Percentiles rank a stretch among this genome's conserved stretches.
Evolutionary conservation across 2,888 invertebrate genomes (phyloP).

Genomic region (Lasioglossum vierecki): DNA sequence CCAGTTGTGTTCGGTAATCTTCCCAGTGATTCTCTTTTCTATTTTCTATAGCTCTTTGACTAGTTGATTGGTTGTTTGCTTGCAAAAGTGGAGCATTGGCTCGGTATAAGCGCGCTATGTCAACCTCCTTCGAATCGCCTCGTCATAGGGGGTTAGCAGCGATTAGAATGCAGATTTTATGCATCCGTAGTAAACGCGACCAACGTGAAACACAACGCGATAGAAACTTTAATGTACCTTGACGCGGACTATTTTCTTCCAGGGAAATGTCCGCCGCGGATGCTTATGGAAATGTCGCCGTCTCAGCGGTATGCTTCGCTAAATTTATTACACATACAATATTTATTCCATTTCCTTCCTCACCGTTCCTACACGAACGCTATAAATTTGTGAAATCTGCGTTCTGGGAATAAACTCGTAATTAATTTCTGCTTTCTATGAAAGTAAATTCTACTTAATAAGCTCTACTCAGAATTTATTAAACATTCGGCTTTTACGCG

Average conservation of each 20-base stretch:
- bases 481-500: neutral
- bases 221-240: neutral
- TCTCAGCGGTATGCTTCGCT: neutral
- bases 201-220: neutral
- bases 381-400: neutral
- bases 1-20: too few relatives aligned
- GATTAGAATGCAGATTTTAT: constrained; percentile 7
- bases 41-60: too few relatives aligned
- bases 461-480: neutral
- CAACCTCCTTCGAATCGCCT: neutral
- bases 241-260: neutral
- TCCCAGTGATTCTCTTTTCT: too few relatives aligned
- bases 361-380: neutral
- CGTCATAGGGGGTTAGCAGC: neutral
- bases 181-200: neutral
- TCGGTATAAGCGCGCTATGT: neutral
- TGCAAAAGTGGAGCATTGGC: neutral
- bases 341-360: neutral
- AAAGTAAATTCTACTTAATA: neutral
- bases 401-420: neutral
- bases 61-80: neutral
- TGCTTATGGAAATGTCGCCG: neutral
- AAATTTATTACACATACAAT: neutral
- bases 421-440: neutral
- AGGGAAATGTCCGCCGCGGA: neutral